Conservation (phyloP, 53 echinoderm and acorn worm species). For the Temnopleurus reevesii region DNA sequence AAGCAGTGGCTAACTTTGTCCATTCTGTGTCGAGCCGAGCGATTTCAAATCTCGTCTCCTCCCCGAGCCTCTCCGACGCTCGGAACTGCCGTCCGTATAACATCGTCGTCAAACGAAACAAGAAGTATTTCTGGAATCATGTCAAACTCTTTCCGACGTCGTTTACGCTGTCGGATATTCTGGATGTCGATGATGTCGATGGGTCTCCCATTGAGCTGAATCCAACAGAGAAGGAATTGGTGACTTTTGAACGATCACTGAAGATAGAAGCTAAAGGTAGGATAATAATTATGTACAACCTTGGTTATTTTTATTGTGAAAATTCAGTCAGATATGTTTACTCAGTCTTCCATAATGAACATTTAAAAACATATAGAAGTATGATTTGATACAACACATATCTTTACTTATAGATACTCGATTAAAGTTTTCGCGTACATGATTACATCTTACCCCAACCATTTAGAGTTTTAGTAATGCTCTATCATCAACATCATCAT, state of each 20-base stretch:
- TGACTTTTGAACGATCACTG: background rate
- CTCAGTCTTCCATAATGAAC: no score
- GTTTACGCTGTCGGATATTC: background rate
- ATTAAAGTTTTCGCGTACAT: no score
- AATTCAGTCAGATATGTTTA: no score
- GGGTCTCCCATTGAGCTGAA: background rate
- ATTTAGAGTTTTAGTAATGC: no score
- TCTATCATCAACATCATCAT: no score
- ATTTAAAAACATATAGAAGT: no score
- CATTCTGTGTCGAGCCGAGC: background rate
- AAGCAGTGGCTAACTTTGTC: background rate
- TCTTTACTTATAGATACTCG: no score
- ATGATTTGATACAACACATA: no score
- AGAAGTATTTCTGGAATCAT: slow-evolving; percentile 15
- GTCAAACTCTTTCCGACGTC: background rate
- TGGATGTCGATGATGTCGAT: background rate
- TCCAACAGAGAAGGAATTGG: background rate
- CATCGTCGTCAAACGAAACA: background rate
- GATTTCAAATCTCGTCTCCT: background rate
- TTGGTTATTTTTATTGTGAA: no score
- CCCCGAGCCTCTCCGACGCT: background rate
- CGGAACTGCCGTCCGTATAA: background rate
- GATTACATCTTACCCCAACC: no score
- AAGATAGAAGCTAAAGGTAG: background rate
- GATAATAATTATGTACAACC: no score